A percentile compares a stretch with the other conserved stretches of the same genome.
Conservation (phyloP, 64 coral and sea anemone genomes). For the Exaiptasia diaphana region DNA sequence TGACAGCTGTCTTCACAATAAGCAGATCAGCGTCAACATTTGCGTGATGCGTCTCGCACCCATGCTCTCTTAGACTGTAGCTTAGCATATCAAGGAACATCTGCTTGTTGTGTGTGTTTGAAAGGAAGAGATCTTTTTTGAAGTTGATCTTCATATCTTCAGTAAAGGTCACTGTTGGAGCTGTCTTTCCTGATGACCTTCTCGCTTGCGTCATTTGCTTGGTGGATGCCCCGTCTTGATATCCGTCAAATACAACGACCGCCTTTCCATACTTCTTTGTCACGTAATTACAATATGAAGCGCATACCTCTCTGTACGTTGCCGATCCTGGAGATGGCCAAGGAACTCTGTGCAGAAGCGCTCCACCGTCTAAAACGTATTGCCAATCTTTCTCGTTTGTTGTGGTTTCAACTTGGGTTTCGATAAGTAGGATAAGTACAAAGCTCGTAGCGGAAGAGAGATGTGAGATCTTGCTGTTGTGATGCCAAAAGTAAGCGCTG, state of each 20-base stretch:
- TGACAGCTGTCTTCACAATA: constrained; percentile 27
- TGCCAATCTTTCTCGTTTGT: constrained; percentile 12
- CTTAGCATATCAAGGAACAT: neutral
- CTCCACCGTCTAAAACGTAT: neutral
- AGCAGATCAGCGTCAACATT: constrained; percentile 15
- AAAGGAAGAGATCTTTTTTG: constrained; percentile 32
- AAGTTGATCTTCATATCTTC: neutral
- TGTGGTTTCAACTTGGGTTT: neutral
- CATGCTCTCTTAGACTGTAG: neutral
- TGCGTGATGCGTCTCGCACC: neutral
- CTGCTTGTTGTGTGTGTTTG: constrained; percentile 25
- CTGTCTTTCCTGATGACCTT: neutral
- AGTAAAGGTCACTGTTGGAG: constrained; percentile 10
- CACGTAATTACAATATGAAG: neutral
- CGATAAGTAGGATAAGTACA: neutral
- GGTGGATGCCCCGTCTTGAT: neutral
- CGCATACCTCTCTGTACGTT: neutral
- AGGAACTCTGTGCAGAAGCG: neutral
- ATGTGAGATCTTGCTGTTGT: neutral
- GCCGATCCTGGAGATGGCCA: constrained; percentile 3
- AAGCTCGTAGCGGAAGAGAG: constrained; percentile 7
- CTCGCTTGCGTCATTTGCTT: constrained; percentile 3
- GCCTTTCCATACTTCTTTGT: neutral
- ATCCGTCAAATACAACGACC: constrained; percentile 7
- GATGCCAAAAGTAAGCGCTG: constrained; percentile 13